Evolutionary conservation across 2,888 invertebrate species (phyloP).

Genomic region (Pristionchus mayeri): DNA sequence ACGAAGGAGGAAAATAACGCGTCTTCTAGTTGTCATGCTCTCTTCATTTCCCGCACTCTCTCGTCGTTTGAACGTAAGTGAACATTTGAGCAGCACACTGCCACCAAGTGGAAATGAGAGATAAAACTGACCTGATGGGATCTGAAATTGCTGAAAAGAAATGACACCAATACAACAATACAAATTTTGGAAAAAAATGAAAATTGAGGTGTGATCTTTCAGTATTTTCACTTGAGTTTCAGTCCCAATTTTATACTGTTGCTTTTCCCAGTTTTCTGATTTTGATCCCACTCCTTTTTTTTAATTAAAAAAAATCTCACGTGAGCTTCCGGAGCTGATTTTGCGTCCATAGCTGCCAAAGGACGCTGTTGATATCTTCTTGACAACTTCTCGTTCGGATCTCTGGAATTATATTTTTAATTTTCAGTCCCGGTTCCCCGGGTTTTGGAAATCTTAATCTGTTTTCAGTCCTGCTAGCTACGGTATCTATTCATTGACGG

Average conservation of each 20-base stretch:
- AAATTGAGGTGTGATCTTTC: constrained; percentile 28
- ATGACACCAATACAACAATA: not conserved
- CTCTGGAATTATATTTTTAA: constrained; percentile 1
- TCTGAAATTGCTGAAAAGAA: not conserved
- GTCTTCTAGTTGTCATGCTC: no score
- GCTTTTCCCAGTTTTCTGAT: no score
- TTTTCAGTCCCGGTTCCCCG: no score
- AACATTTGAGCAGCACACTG: no score
- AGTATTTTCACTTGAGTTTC: not conserved
- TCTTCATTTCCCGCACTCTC: not conserved
- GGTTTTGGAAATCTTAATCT: not conserved
- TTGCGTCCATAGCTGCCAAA: constrained; percentile 32
- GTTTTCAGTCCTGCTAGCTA: not conserved
- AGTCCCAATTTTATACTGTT: not conserved
- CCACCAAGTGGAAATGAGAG: not conserved
- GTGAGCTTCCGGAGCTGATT: not conserved
- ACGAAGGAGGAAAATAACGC: not conserved
- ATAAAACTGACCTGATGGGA: not conserved
- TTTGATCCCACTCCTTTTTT: no score
- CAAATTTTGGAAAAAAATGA: not conserved
- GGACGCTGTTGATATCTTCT: constrained; percentile 29
- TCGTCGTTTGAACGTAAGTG: not conserved
- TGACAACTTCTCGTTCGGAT: constrained; percentile 23
- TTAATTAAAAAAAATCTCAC: not conserved
- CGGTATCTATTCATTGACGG: no score